phyloP scores from a whole-genome alignment of 2,888 invertebrate species.

The Campoletis raptor region DNA sequence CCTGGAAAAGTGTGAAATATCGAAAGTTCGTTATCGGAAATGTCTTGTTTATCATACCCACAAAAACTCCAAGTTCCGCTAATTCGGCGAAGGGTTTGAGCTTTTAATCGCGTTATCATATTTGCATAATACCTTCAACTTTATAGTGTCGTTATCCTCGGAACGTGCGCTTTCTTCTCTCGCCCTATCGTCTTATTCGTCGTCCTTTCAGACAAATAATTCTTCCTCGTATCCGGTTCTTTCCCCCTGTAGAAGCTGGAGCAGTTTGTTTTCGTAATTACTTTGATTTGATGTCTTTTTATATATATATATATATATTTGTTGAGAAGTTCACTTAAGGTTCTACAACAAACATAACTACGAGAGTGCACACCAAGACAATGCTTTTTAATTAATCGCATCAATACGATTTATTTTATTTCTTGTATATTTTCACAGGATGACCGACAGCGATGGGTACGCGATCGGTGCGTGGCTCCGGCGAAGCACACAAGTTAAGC shows the following conservation, averaged over 20 bases:
- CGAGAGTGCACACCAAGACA: too few relatives aligned
- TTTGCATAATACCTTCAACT: slow-evolving; percentile 75
- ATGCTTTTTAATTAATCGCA: too few relatives aligned
- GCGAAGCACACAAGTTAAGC: too few relatives aligned
- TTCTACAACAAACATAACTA: too few relatives aligned
- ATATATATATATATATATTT: too few relatives aligned
- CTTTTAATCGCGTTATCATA: slow-evolving; percentile 78
- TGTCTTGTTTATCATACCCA: slow-evolving; percentile 38
- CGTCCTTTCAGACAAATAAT: slow-evolving; percentile 10
- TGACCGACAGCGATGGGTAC: too few relatives aligned
- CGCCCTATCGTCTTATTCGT: slow-evolving; percentile 46
- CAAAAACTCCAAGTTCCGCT: slow-evolving; percentile 12
- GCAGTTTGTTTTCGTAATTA: slow-evolving; percentile 7
- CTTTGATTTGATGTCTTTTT: background rate
- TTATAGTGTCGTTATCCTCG: slow-evolving; percentile 60
- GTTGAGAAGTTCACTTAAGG: too few relatives aligned
- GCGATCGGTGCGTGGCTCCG: too few relatives aligned
- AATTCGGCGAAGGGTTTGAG: slow-evolving; percentile 68
- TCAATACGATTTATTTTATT: too few relatives aligned
- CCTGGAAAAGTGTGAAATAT: background rate
- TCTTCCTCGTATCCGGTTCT: background rate
- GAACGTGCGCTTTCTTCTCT: slow-evolving; percentile 63
- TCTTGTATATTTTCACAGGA: too few relatives aligned
- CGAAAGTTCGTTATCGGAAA: slow-evolving; percentile 4
- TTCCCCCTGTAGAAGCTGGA: slow-evolving; percentile 42